Evolutionary conservation across 2,113 vertebrate genomes (phyloP).

Genomic region (Embiotoca jacksoni): DNA sequence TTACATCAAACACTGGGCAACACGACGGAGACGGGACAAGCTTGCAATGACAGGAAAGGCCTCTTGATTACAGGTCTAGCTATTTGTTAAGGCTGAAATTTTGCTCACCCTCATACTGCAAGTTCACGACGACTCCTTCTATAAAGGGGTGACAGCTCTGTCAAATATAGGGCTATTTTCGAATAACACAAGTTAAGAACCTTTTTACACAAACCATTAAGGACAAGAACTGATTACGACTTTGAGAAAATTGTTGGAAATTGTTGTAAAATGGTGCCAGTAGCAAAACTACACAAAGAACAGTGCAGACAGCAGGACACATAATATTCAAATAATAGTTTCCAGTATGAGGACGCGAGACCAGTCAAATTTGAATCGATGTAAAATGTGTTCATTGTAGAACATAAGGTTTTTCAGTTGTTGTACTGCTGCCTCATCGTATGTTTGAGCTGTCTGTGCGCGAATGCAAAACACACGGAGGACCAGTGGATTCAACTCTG

Average conservation of each 20-base stretch:
- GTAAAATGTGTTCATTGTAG: conserved; percentile 10
- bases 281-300: conserved; percentile 36
- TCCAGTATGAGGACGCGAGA: background rate
- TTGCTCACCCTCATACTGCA: conserved; percentile 51
- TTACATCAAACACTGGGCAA: conserved; percentile 59
- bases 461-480: background rate
- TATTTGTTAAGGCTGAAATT: conserved; percentile 79
- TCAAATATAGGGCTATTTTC: conserved; percentile 21
- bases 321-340: conserved; percentile 4
- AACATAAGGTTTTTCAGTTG: no score
- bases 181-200: conserved; percentile 25
- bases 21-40: conserved; percentile 58
- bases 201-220: conserved; percentile 15
- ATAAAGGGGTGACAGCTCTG: conserved; percentile 26
- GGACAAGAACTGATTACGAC: conserved; percentile 22
- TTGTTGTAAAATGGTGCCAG: conserved; percentile 14
- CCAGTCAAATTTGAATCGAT: background rate
- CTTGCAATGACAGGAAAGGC: conserved; percentile 76
- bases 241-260: conserved; percentile 10
- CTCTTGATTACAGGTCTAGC: conserved; percentile 71
- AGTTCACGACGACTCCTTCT: conserved; percentile 42
- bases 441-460: background rate
- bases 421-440: background rate
- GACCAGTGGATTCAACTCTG: conserved; percentile 8
- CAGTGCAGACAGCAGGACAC: conserved; percentile 8